Evolutionary conservation across 1,140 invertebrate species (phyloP).

Genomic region (Triops cancriformis): DNA sequence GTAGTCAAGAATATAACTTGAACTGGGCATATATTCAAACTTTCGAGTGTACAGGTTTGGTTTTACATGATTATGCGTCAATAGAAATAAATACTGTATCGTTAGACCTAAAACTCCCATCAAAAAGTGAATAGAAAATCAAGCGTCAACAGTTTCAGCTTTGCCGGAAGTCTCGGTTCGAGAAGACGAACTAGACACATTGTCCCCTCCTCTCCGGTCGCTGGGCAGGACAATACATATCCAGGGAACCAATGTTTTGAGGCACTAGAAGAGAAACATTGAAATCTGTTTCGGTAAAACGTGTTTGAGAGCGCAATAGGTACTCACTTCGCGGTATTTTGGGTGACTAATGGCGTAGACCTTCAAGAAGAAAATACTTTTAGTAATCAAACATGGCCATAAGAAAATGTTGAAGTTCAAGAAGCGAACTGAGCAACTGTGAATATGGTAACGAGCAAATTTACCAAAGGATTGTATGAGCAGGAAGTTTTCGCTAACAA

Average conservation of each 20-base stretch:
- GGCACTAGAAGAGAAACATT: background rate
- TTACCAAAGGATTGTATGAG: slow-evolving; percentile 15
- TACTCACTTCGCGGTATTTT: slow-evolving; percentile 15
- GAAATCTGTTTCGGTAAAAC: background rate
- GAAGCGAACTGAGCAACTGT: too few species aligned
- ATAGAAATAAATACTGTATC: too few species aligned
- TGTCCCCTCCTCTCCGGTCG: background rate
- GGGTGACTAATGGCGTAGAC: slow-evolving; percentile 12
- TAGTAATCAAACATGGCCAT: background rate
- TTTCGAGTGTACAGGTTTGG: too few species aligned
- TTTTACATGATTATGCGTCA: too few species aligned
- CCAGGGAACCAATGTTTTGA: slow-evolving; percentile 2
- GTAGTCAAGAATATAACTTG: too few species aligned
- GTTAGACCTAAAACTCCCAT: too few species aligned
- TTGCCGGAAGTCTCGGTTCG: background rate
- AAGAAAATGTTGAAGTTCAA: background rate
- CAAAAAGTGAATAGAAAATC: background rate
- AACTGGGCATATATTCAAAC: too few species aligned
- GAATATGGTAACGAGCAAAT: too few species aligned
- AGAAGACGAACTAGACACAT: background rate
- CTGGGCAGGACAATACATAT: background rate
- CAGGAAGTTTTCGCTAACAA: slow-evolving; percentile 17
- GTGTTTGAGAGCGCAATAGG: too few species aligned
- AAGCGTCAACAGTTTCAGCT: slow-evolving; percentile 1
- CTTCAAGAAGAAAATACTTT: background rate